phyloP scores from a whole-genome alignment of 1,140 invertebrate species.

The Sminthurides bifidus region DNA sequence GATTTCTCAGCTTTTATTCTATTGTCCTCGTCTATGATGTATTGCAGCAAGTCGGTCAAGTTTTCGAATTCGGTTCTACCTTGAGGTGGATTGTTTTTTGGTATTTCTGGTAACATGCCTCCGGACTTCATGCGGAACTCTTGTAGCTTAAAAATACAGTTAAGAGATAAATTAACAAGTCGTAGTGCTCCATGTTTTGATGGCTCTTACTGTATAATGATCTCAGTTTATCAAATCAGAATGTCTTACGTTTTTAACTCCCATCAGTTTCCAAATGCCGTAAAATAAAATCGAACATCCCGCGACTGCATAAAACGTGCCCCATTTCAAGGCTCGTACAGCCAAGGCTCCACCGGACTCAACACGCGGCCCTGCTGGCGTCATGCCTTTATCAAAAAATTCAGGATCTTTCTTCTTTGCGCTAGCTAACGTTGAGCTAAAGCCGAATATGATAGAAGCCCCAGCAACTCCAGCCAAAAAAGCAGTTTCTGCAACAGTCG shows the following conservation, averaged over 20 bases:
- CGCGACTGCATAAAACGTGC: conserved; percentile 68
- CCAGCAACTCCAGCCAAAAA: conserved; percentile 66
- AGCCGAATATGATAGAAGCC: conserved; percentile 65
- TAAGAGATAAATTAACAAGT: background rate
- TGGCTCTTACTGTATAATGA: background rate
- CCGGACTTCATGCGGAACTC: conserved; percentile 43
- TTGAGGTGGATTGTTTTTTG: conserved; percentile 64
- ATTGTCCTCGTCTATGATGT: conserved; percentile 41
- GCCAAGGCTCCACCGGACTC: conserved; percentile 68
- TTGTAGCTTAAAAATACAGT: conserved; percentile 34
- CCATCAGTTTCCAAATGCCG: conserved; percentile 76
- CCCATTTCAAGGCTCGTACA: conserved; percentile 69
- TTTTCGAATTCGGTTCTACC: conserved; percentile 76
- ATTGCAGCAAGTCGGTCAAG: conserved; percentile 64
- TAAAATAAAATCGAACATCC: conserved; percentile 70
- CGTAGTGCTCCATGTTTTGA: no score
- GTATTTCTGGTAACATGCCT: conserved; percentile 54
- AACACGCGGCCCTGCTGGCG: conserved; percentile 30
- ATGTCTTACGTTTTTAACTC: conserved; percentile 56
- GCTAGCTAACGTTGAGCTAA: conserved; percentile 59
- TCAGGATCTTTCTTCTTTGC: conserved; percentile 67
- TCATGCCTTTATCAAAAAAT: conserved; percentile 62
- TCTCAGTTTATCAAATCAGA: background rate
- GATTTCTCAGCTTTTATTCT: conserved; percentile 10
- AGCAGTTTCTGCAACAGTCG: conserved; percentile 48